Base-by-base conservation (phyloP, 2,888 invertebrate genomes). In the Plagodis dolabraria region DNA sequence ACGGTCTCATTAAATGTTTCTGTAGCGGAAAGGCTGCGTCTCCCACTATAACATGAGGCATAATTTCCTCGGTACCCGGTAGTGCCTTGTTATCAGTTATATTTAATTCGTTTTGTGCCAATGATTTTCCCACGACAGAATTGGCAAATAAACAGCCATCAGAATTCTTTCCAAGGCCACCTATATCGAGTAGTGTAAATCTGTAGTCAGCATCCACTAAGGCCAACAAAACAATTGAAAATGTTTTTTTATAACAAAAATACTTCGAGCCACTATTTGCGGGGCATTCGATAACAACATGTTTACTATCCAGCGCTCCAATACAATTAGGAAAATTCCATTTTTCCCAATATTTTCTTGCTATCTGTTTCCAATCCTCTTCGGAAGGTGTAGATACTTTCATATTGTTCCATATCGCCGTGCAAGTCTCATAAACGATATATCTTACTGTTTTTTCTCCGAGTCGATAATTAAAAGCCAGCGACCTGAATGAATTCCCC, bases 401-500 rank as follows among this genome's bases (percentile, higher is more conserved):
- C 47, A 54, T 38, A 22, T 36, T 45, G n/a, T 52, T 22, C 42
- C 42, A 35, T 9, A 52, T 52, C n/a, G 12, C 51, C 12, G 42
- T 40, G 44, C 50, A 55, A 34, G 55, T 52, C 33, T 49, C 57
- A 34, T 48, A 40, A 38, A 61, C 47, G 42, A 54, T 50, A 47
- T 10, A 34, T 51, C 51, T n/a, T 34, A 60, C 55, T 50, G 55
- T 60, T 51, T 47, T 47, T 44, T 48, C 50, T 35, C 59, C 53
- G 7, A 53, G 35, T n/a, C 59, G 12, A 43, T 49, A 59, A 38
- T 33, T 49, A 48, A 53, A 52, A 10, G 48, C 34, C 33, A 53
- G 34, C 38, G 56, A 49, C 40, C 67, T 54, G 56, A 68, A 71
- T 56, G 65, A 71, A 58, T 69, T 70, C 38, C 69, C 68, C 38